Conservation (phyloP, 2,888 invertebrate species). For the Dryobotodes eremita region DNA sequence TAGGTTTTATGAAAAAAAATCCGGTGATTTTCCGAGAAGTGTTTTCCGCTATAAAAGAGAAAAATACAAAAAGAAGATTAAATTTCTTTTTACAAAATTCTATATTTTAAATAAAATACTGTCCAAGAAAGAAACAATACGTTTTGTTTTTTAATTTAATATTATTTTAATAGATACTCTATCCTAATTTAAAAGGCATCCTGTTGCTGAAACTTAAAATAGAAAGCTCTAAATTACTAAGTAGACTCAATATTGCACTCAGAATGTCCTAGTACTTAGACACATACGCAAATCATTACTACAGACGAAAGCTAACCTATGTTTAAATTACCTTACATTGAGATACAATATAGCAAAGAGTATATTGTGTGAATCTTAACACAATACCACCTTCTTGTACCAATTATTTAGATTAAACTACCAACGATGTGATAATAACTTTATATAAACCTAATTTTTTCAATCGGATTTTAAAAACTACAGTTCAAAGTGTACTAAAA, state of each 20-base stretch:
- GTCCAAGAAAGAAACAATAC: not conserved
- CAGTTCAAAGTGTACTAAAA: not conserved
- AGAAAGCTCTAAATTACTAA: not conserved
- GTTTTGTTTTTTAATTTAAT: not conserved
- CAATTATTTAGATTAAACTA: not conserved
- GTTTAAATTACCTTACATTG: not conserved
- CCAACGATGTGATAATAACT: not conserved
- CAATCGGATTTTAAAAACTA: not conserved
- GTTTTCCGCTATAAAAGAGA: not conserved
- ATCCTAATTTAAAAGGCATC: not conserved
- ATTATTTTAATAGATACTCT: not conserved
- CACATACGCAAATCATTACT: slow-evolving; percentile 5
- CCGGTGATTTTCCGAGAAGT: not conserved
- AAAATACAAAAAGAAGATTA: not conserved
- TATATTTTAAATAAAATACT: not conserved
- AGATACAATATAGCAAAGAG: not conserved
- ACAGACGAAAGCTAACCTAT: not conserved
- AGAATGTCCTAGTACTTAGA: not conserved
- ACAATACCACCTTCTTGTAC: not conserved
- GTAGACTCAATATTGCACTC: not conserved
- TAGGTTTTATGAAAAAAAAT: not conserved
- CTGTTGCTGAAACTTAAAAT: too few relatives aligned
- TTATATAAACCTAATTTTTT: not conserved
- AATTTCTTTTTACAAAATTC: too few relatives aligned
- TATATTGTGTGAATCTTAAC: not conserved